These are phyloP conservation scores for Tenodera sinensis DNA, from an alignment of 2,888 invertebrate species.

Conservation along the genomic window DNA sequence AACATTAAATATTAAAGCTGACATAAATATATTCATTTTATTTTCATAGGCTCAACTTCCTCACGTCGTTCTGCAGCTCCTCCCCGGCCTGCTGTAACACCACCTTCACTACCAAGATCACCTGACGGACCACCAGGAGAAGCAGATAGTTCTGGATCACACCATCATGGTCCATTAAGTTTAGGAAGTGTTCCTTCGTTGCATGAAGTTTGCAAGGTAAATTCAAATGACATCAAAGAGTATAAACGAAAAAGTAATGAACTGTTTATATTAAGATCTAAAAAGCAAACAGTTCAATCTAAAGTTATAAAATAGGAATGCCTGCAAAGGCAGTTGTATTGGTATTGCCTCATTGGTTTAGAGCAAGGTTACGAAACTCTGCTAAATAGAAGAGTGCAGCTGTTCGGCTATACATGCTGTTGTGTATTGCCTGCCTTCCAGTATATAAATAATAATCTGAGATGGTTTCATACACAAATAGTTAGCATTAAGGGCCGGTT, in stretches of 20 bases:
- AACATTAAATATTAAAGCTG: neutral
- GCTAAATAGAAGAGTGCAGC: too few relatives aligned
- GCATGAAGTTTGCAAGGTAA: constrained; percentile 67
- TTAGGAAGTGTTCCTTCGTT: constrained; percentile 75
- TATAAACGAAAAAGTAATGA: neutral
- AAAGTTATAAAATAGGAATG: neutral
- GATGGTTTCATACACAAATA: too few relatives aligned
- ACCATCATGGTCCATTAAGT: constrained; percentile 64
- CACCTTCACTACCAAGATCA: constrained; percentile 56
- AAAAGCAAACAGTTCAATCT: neutral
- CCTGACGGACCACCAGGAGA: constrained; percentile 49
- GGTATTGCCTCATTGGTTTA: neutral
- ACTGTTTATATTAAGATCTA: neutral
- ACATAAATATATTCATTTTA: too few relatives aligned
- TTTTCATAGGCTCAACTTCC: constrained; percentile 47
- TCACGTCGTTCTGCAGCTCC: constrained; percentile 53
- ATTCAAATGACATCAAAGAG: constrained; percentile 7
- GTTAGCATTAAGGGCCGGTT: too few relatives aligned
- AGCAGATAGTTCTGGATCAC: constrained; percentile 44
- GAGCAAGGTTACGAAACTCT: neutral
- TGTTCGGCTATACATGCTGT: too few relatives aligned
- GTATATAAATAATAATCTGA: too few relatives aligned
- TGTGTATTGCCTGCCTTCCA: too few relatives aligned
- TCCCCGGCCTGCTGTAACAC: constrained; percentile 56
- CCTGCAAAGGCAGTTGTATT: neutral